Evolutionary conservation across 2,888 invertebrate species (phyloP).

Genomic region (Phengaris arion): DNA sequence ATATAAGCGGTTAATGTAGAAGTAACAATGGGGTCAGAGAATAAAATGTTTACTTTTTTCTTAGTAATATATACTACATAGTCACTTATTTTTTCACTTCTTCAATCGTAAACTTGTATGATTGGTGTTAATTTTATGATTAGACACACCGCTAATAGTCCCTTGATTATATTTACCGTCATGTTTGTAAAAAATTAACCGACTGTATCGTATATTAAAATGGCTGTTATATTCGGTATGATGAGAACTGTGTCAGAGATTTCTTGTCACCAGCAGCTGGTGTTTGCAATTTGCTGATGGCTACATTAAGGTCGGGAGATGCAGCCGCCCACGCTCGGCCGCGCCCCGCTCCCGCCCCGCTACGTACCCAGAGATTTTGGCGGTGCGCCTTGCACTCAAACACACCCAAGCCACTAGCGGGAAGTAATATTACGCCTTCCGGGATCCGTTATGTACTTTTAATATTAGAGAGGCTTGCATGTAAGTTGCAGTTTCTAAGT

Average conservation of each 20-base stretch:
- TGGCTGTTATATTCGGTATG: constrained; percentile 43
- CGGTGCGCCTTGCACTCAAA: constrained; percentile 60
- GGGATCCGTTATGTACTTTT: not conserved
- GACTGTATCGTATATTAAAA: not conserved
- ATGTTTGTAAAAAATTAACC: not conserved
- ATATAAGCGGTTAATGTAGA: not conserved
- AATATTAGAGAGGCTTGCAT: constrained; percentile 8
- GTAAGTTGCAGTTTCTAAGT: not conserved
- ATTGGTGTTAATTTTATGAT: no score
- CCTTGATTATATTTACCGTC: no score
- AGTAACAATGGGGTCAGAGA: not conserved
- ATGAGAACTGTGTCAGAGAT: constrained; percentile 66
- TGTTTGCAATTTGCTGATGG: constrained; percentile 78
- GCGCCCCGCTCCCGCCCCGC: constrained; percentile 43
- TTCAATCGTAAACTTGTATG: no score
- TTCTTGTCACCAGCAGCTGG: constrained; percentile 73
- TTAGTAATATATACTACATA: no score
- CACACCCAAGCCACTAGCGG: constrained; percentile 35
- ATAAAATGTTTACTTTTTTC: no score
- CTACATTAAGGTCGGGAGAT: constrained; percentile 71
- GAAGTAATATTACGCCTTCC: constrained; percentile 28
- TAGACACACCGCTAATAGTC: no score
- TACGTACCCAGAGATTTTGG: constrained; percentile 71
- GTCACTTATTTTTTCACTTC: no score
- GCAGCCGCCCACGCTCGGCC: constrained; percentile 48